phyloP scores from a whole-genome alignment of 2,113 vertebrate species.

The Phaethornis superciliosus region DNA sequence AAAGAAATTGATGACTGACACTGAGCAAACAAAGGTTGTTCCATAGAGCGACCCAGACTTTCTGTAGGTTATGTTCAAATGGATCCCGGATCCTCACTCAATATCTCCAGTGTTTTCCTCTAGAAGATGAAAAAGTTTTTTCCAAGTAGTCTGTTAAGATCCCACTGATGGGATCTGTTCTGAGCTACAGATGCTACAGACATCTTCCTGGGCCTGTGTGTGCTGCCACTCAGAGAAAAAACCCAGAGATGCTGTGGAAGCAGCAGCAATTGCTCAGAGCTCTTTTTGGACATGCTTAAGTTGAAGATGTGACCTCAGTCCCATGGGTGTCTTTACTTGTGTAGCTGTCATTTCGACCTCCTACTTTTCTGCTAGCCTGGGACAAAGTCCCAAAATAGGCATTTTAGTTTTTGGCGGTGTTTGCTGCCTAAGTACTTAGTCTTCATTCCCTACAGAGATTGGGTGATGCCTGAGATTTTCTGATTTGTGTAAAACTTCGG shows the following conservation, averaged over 20 bases:
- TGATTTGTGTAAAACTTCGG: background rate
- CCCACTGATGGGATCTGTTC: background rate
- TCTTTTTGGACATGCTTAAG: background rate
- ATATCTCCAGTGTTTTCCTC: background rate
- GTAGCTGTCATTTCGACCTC: background rate
- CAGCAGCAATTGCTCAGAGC: background rate
- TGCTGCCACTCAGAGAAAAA: background rate
- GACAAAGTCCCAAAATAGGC: background rate
- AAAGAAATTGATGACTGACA: background rate
- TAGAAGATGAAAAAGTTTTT: background rate
- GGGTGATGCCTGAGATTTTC: fast-evolving
- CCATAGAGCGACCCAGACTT: background rate
- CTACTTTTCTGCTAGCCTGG: background rate
- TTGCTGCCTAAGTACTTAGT: background rate
- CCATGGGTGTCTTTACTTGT: background rate
- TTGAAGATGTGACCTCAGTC: conserved; percentile 22
- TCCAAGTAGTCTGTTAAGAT: background rate
- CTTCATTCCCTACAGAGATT: background rate
- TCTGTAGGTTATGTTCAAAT: background rate
- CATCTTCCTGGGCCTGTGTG: background rate
- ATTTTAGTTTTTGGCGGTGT: background rate
- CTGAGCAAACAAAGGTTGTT: background rate
- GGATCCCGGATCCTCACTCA: background rate
- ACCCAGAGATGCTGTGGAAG: background rate
- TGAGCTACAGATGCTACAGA: background rate